These are phyloP conservation scores for Sus scrofa DNA, from an alignment of 2,113 vertebrate species.

Conservation along the genomic window DNA sequence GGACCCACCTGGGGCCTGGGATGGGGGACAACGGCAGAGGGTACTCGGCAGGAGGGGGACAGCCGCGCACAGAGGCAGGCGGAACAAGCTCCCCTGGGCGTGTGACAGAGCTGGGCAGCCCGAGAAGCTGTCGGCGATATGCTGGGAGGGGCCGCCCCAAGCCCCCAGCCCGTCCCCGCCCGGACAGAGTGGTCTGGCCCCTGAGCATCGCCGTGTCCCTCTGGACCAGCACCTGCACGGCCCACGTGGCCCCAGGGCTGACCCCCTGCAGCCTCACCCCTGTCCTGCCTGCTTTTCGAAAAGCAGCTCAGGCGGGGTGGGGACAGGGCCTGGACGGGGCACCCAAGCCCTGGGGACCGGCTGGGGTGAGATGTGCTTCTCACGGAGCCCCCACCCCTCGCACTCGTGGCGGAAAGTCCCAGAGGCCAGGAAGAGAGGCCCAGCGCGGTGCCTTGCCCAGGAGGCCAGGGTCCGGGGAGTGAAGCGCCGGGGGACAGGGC, in stretches of 20 bases:
- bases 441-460: background rate
- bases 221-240: accelerated
- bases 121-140: background rate
- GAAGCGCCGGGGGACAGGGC: too few species aligned
- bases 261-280: background rate
- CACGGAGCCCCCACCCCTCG: background rate
- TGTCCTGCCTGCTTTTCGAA: background rate
- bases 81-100: background rate
- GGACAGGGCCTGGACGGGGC: too few species aligned
- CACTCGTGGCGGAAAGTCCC: background rate
- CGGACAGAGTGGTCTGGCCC: too few species aligned
- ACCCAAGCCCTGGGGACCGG: background rate
- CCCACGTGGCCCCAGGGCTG: background rate
- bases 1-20: background rate
- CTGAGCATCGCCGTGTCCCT: too few species aligned
- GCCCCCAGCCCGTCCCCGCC: background rate
- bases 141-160: background rate
- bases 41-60: background rate
- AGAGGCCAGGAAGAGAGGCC: background rate
- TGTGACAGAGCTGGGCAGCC: background rate
- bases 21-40: background rate
- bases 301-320: background rate
- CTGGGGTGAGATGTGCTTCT: too few species aligned
- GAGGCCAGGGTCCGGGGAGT: background rate
- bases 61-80: background rate